Conservation (phyloP, 2,888 invertebrate species). For the Drosophila mulleri region DNA sequence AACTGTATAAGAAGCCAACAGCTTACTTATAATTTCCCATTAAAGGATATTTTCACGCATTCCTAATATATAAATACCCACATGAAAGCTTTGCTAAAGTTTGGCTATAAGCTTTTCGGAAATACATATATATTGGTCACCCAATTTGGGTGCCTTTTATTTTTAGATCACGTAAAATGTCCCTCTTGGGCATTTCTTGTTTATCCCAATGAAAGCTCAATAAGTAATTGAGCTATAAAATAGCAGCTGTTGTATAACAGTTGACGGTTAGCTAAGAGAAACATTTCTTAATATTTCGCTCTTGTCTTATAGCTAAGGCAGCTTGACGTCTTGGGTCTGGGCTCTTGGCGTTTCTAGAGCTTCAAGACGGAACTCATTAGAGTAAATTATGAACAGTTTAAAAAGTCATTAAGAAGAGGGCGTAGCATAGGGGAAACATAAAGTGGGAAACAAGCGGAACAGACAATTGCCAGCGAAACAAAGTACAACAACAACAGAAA, state of each 20-base stretch:
- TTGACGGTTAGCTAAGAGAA: slow-evolving; percentile 1
- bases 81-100: not conserved
- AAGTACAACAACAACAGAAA: not conserved
- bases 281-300: not conserved
- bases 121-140: too few relatives aligned
- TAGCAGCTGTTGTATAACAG: slow-evolving; percentile 36
- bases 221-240: slow-evolving; percentile 26
- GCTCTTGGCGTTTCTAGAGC: slow-evolving; percentile 12
- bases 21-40: not conserved
- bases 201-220: too few relatives aligned
- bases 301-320: not conserved
- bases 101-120: not conserved
- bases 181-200: not conserved
- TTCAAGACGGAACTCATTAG: slow-evolving; percentile 47
- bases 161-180: not conserved
- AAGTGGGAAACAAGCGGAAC: slow-evolving; percentile 7
- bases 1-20: not conserved
- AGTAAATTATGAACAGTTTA: slow-evolving; percentile 66
- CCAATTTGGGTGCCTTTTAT: not conserved
- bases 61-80: not conserved
- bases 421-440: slow-evolving; percentile 19
- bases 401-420: slow-evolving; percentile 50
- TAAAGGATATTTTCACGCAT: not conserved
- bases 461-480: not conserved
- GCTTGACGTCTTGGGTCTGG: slow-evolving; percentile 25